Conservation (phyloP, 2,888 invertebrate species). For the Druceiella hillmani region DNA sequence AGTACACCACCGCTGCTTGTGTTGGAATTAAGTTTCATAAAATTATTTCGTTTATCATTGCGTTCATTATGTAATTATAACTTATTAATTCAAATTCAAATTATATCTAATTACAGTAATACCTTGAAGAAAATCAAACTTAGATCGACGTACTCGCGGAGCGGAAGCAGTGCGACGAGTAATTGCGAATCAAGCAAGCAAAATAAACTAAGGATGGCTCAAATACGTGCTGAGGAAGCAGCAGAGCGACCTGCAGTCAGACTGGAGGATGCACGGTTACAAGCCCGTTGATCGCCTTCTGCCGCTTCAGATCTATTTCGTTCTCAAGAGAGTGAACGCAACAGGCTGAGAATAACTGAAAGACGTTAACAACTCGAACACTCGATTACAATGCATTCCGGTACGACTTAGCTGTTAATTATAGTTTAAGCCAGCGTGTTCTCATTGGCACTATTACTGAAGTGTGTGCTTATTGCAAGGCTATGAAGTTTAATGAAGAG, state of each 20-base stretch:
- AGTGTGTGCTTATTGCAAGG: neutral
- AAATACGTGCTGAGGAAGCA: neutral
- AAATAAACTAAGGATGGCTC: neutral
- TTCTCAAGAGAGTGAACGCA: neutral
- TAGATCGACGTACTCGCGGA: neutral
- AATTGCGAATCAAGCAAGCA: neutral
- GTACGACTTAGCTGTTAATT: neutral
- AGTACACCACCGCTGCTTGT: too few species aligned
- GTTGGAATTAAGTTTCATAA: too few species aligned
- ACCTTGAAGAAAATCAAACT: too few species aligned
- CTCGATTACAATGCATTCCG: neutral
- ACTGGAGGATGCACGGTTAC: neutral
- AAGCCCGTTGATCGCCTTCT: neutral
- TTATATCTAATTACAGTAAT: too few species aligned
- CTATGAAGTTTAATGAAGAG: neutral
- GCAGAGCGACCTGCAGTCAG: neutral
- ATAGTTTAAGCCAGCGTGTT: neutral
- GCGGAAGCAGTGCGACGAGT: neutral
- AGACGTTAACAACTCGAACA: neutral
- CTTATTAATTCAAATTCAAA: too few species aligned
- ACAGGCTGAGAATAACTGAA: neutral
- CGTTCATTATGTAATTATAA: too few species aligned
- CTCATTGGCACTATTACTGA: constrained; percentile 1
- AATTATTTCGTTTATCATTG: too few species aligned
- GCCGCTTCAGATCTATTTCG: neutral